Percentiles rank a stretch among this genome's conserved stretches.
Evolutionary conservation across 2,113 vertebrate genomes (phyloP).

Genomic region (Dinomys branickii): DNA sequence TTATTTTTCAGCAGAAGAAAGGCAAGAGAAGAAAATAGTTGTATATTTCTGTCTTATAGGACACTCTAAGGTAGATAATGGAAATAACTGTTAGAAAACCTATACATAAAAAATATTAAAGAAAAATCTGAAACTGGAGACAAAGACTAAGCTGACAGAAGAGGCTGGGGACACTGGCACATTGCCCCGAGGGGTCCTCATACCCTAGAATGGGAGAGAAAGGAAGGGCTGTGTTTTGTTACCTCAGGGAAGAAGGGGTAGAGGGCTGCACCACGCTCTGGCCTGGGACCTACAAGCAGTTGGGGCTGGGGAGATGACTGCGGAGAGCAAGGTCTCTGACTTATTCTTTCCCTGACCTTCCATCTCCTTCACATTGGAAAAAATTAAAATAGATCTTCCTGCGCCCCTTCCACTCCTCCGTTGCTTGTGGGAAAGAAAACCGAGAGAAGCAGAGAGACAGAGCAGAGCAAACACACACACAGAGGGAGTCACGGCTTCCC

Average conservation of each 20-base stretch:
- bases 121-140: background rate
- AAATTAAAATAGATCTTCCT: background rate
- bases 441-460: background rate
- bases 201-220: background rate
- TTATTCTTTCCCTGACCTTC: background rate
- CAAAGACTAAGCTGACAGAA: background rate
- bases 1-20: constrained; percentile 13
- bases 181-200: background rate
- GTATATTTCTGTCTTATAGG: background rate
- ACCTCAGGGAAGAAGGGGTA: background rate
- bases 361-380: background rate
- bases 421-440: background rate
- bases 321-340: background rate
- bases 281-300: background rate
- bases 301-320: too few relatives aligned
- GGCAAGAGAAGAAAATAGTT: constrained; percentile 16
- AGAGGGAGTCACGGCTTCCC: background rate
- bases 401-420: background rate
- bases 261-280: background rate
- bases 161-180: background rate
- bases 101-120: background rate
- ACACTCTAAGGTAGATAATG: background rate
- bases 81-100: background rate
- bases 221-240: background rate
- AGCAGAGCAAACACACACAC: background rate